Percentiles rank a stretch among this genome's conserved stretches.
Evolutionary conservation across 1,140 invertebrate species (phyloP).

Genomic region (Bombus polaris): DNA sequence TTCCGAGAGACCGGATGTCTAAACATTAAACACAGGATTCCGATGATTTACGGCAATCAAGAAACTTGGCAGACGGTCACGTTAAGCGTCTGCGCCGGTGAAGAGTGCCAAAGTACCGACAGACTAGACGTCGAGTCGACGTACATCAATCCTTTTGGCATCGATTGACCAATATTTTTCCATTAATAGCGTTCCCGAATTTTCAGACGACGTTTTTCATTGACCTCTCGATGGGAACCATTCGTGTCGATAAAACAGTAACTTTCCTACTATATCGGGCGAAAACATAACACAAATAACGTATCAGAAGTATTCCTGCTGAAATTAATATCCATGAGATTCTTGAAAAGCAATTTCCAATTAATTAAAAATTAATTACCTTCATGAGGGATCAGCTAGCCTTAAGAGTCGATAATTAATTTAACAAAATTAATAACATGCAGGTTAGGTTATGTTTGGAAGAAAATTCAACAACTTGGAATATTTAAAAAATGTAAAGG

Average conservation of each 20-base stretch:
- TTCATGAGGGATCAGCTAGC: too few species aligned
- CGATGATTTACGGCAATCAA: constrained; percentile 35
- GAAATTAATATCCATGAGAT: neutral
- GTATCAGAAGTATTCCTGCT: too few species aligned
- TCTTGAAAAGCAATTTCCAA: neutral
- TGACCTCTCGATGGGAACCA: neutral
- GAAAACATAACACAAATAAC: neutral
- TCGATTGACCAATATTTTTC: constrained; percentile 34
- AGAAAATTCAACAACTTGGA: neutral
- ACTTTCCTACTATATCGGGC: neutral
- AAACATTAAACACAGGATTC: constrained; percentile 28
- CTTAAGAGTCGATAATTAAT: too few species aligned
- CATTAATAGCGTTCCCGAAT: constrained; percentile 22
- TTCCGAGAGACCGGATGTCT: neutral
- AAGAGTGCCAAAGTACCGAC: constrained; percentile 44
- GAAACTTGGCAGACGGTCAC: constrained; percentile 42
- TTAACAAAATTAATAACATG: too few species aligned
- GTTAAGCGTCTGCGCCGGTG: constrained; percentile 24
- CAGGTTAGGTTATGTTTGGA: neutral
- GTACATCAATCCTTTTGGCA: constrained; percentile 28
- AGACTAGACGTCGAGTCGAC: constrained; percentile 47
- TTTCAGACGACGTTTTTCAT: constrained; percentile 11
- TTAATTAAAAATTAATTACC: neutral
- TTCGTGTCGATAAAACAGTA: neutral
- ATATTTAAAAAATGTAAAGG: neutral